phyloP scores from a whole-genome alignment of 2,888 invertebrate species.

The Andrena flavipes region DNA sequence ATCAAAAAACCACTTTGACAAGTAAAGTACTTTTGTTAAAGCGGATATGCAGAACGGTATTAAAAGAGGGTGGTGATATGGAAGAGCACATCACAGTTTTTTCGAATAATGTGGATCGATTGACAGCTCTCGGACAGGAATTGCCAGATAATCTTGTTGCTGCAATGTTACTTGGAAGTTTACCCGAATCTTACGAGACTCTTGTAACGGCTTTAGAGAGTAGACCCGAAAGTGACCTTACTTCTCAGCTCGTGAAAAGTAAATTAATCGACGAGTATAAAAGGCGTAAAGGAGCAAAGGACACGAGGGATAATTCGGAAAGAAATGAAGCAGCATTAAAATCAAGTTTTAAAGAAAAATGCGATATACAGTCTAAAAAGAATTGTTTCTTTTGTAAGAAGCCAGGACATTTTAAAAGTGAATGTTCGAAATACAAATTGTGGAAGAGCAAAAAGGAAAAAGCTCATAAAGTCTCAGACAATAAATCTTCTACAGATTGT shows the following conservation, averaged over 20 bases:
- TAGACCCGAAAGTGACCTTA: background rate
- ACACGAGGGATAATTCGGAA: background rate
- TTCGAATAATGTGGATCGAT: background rate
- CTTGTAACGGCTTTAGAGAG: conserved; percentile 17
- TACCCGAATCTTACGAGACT: conserved; percentile 1
- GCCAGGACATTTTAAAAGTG: background rate
- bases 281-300: background rate
- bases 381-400: conserved; percentile 1
- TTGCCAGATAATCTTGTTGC: conserved; percentile 9
- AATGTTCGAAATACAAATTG: background rate
- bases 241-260: background rate
- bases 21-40: conserved; percentile 13
- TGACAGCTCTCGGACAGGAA: background rate
- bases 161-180: conserved; percentile 8
- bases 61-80: conserved; percentile 12
- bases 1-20: background rate
- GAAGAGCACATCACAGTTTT: background rate
- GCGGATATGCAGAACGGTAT: background rate
- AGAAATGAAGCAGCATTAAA: background rate
- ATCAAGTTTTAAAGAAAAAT: background rate
- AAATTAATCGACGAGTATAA: conserved; percentile 14
- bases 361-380: background rate
- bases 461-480: background rate
- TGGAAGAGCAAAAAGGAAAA: background rate
- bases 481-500: background rate